Evolutionary conservation across 2,113 vertebrate genomes (phyloP), one percentile per base, ranked within the genome.

Genomic region (Sphaerodactylus townsendi): DNA sequence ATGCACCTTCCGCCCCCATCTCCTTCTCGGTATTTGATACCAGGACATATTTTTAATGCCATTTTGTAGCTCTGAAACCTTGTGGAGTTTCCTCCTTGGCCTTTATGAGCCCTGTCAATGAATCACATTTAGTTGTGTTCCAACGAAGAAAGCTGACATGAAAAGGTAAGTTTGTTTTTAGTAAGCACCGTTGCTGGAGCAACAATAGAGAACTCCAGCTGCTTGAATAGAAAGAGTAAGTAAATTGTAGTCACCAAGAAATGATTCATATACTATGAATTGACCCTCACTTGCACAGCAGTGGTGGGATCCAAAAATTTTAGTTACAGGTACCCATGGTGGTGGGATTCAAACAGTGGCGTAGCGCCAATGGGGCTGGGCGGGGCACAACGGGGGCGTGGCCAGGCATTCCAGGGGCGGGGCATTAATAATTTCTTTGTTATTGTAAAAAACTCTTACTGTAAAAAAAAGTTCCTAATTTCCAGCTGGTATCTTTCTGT

Each of bases 61-160:
- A 53, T 66, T 86, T 74, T 84, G 77, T 17, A 72, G 74, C 79
- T 90, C 72, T 86, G 72, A 78, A 83, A 69, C 62, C 81, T 85
- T 83, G 10, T 46, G 7, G n/a, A 3, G 11, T 48, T 81, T 84
- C 59, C 21, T 84, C 28, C 13, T 77, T 85, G 84, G 48, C 77
- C 82, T 28, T 73, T 6, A 37, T 75, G 89, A 91, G 89, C 81
- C 84, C 87, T 71, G 46, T 72, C 79, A 73, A 33, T 81, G 83
- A 88, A 48, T 81, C 81, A 39, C 69, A 33, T 37, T 75, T 88
- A 86, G 83, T 70, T 86, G 62, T 86, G 88, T 62, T 84, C 72
- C 44, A 1, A 59, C 73, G 85, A 62, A 73, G 23, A 23, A 1
- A 70, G 33, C 11, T 11, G 46, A 25, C 35, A 69, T 37, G 44